Conservation (phyloP, 1,140 invertebrate species). For the Amphibalanus amphitrite region DNA sequence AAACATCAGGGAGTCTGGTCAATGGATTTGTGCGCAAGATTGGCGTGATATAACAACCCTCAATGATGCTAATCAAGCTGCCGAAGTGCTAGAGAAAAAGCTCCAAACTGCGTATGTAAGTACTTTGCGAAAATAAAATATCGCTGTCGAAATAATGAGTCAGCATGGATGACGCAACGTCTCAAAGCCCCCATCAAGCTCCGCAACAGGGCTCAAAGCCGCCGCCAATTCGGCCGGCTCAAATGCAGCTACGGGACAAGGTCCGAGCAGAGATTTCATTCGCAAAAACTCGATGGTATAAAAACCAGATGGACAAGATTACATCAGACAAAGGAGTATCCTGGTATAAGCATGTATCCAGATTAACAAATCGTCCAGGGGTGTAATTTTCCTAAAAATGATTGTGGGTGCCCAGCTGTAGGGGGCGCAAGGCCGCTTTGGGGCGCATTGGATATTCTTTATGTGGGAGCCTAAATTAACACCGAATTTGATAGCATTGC, state of each 20-base stretch:
- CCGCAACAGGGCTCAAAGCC: background rate
- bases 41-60: too few species aligned
- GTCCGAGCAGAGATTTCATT: background rate
- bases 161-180: background rate
- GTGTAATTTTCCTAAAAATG: too few species aligned
- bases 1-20: too few species aligned
- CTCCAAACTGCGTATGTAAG: background rate
- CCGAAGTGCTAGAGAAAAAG: too few species aligned
- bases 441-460: too few species aligned
- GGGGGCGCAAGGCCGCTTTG: too few species aligned
- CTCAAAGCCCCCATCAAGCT: background rate
- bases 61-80: too few species aligned
- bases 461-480: too few species aligned
- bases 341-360: background rate
- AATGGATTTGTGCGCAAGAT: too few species aligned
- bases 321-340: background rate
- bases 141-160: background rate
- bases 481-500: too few species aligned
- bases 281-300: background rate
- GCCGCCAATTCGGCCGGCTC: background rate
- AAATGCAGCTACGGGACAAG: background rate
- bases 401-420: too few species aligned
- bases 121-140: background rate
- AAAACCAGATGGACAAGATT: background rate
- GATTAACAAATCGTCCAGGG: background rate